Evolutionary conservation across 2,797 vertebrate genomes (phyloP).

Genomic region (Rousettus madagascariensis): DNA sequence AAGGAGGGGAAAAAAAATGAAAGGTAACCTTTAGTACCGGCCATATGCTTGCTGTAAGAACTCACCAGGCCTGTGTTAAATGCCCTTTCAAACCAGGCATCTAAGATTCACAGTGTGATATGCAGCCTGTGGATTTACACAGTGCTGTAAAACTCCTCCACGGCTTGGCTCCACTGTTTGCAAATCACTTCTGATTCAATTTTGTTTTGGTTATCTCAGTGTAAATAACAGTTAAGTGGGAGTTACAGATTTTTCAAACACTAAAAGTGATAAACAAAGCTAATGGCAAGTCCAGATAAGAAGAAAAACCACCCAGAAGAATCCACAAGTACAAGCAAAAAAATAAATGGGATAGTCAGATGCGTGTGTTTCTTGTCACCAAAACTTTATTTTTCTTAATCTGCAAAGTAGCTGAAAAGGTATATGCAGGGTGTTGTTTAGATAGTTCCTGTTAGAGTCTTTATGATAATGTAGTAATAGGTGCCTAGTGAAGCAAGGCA

Average conservation of each 20-base stretch:
- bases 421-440: not conserved
- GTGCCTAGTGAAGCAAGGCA: slow-evolving; percentile 24
- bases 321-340: slow-evolving; percentile 17
- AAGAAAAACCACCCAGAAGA: slow-evolving; percentile 75
- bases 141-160: slow-evolving; percentile 70
- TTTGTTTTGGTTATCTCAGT: slow-evolving; percentile 81
- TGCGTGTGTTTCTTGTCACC: slow-evolving; percentile 47
- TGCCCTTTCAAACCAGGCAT: slow-evolving; percentile 37
- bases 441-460: not conserved
- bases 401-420: not conserved
- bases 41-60: not conserved
- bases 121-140: slow-evolving; percentile 68
- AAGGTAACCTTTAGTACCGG: not conserved
- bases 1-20: not conserved
- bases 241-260: slow-evolving; percentile 80
- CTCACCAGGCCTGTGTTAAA: slow-evolving; percentile 58
- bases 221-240: slow-evolving; percentile 83
- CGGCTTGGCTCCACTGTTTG: slow-evolving; percentile 79
- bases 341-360: not conserved
- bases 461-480: not conserved
- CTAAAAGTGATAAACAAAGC: slow-evolving; percentile 76
- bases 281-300: slow-evolving; percentile 76
- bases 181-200: slow-evolving; percentile 81
- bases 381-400: slow-evolving; percentile 63
- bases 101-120: slow-evolving; percentile 69